Evolutionary conservation across 2,797 vertebrate genomes (phyloP), one percentile per base, ranked within the genome.

Genomic region (Nannoperca obscura): DNA sequence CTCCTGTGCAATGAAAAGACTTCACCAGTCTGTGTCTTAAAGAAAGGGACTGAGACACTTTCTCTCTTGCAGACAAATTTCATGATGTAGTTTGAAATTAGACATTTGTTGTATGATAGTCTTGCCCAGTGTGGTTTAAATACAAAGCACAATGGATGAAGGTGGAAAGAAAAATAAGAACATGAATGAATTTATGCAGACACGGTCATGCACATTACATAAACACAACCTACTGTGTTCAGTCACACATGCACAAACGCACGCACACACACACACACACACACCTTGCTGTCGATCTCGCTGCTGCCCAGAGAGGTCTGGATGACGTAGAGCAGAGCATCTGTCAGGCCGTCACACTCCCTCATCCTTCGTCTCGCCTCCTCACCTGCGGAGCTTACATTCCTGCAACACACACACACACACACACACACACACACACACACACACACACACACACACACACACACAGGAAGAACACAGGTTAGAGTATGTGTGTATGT

Each of bases 361-460:
- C 98, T 95, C 98, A 99, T 99, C 81, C 98, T 96, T 72, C 98
- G 95, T 72, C 98, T 96, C n/a, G 98, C 98, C 94, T 99, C 98
- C 91, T 99, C 98, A 86, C 98, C 98, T 36, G 98, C 98, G 9
- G 98, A 99, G 92, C 98, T 99, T 91, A 99, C 98, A 83, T 99
- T 99, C 96, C 98, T 99, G 95, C 40, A 94, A 89, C 59, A 77
- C 76, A 89, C 30, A 87, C 42, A 67, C 38, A 62, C 24, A 27
- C 24, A n/a, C n/a, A n/a, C n/a, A 49, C 42, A 62, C 38, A 40
- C 42, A 78, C n/a, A 68, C n/a, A 55, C 42, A 66, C 38, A 61
- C 12, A 49, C 30, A 89, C 61, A 78, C 76, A 89, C 30, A 87
- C 42, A 66, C 38, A 61, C 8, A 89, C 61, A 77, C 76, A 89